These are phyloP conservation scores for Hemicrepidius hirtus DNA, from an alignment of 2,888 invertebrate genomes.

Conservation along the genomic window DNA sequence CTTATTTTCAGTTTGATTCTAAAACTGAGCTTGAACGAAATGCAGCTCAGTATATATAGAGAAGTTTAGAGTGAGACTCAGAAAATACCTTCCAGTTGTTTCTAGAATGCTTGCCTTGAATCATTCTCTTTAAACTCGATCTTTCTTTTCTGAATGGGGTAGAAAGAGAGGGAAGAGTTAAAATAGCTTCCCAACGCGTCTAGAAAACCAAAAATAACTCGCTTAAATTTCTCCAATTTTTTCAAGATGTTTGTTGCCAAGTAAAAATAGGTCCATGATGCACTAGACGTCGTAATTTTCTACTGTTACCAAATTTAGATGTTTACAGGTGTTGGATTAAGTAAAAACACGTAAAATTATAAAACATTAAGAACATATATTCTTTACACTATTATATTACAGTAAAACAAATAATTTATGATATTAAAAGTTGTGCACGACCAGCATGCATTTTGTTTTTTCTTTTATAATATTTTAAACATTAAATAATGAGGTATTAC, in stretches of 20 bases:
- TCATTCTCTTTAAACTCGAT: slow-evolving; percentile 19
- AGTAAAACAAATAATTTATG: slow-evolving; percentile 65
- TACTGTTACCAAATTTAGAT: slow-evolving; percentile 32
- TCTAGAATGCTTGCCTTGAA: slow-evolving; percentile 35
- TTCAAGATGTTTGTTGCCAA: slow-evolving; percentile 19
- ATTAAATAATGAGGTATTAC: slow-evolving; percentile 63
- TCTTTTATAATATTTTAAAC: slow-evolving; percentile 54
- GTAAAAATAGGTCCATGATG: slow-evolving; percentile 41
- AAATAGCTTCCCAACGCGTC: slow-evolving; percentile 7
- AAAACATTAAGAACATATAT: slow-evolving; percentile 64
- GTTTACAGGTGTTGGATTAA: not conserved
- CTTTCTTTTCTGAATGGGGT: slow-evolving; percentile 2
- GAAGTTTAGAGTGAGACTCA: slow-evolving; percentile 18
- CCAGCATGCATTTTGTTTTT: slow-evolving; percentile 66
- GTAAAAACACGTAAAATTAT: slow-evolving; percentile 53
- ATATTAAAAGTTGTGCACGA: slow-evolving; percentile 64
- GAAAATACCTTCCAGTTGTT: slow-evolving; percentile 24
- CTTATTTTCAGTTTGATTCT: slow-evolving; percentile 13
- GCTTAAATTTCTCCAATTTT: slow-evolving; percentile 19
- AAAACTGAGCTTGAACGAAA: slow-evolving; percentile 23
- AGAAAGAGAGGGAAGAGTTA: slow-evolving; percentile 19
- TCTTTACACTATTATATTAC: slow-evolving; percentile 59
- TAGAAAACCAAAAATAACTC: slow-evolving; percentile 39
- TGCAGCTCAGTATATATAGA: slow-evolving; percentile 32
- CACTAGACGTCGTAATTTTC: slow-evolving; percentile 9